Conservation (phyloP, 2,113 vertebrate species). For the Silurus asotus region DNA sequence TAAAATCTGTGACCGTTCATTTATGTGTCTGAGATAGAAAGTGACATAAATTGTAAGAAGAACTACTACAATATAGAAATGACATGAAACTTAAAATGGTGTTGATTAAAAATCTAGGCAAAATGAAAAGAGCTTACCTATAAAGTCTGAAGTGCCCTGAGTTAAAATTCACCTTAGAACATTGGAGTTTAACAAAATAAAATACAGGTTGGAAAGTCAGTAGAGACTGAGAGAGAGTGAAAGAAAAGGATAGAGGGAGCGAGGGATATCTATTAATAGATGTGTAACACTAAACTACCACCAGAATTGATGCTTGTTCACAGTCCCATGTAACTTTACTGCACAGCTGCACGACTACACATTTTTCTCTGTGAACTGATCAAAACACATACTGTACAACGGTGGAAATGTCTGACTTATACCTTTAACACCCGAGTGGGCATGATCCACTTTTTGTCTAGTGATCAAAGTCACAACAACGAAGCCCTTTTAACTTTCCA, state of each 20-base stretch:
- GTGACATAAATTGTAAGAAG: background rate
- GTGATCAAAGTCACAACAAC: background rate
- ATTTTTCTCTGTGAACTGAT: background rate
- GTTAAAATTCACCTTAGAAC: background rate
- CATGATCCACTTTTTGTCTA: background rate
- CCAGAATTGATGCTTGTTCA: conserved; percentile 23
- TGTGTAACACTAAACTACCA: conserved; percentile 62
- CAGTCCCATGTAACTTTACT: conserved; percentile 1
- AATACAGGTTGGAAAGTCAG: conserved; percentile 5
- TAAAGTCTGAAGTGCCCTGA: background rate
- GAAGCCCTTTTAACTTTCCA: background rate
- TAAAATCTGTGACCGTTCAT: background rate
- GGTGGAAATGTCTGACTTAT: background rate
- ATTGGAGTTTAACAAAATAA: background rate
- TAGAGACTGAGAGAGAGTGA: background rate
- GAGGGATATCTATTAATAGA: conserved; percentile 68
- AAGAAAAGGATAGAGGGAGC: conserved; percentile 25
- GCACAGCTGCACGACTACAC: background rate
- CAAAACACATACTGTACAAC: background rate
- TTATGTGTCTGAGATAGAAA: background rate
- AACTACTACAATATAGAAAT: background rate
- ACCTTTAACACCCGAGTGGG: background rate
- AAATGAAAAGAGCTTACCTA: conserved; percentile 27
- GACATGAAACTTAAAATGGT: background rate
- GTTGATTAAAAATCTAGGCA: background rate